Percentiles rank a stretch among this genome's conserved stretches.
phyloP scores from a whole-genome alignment of 2,797 vertebrate genomes.

The Diglossa cyanea region DNA sequence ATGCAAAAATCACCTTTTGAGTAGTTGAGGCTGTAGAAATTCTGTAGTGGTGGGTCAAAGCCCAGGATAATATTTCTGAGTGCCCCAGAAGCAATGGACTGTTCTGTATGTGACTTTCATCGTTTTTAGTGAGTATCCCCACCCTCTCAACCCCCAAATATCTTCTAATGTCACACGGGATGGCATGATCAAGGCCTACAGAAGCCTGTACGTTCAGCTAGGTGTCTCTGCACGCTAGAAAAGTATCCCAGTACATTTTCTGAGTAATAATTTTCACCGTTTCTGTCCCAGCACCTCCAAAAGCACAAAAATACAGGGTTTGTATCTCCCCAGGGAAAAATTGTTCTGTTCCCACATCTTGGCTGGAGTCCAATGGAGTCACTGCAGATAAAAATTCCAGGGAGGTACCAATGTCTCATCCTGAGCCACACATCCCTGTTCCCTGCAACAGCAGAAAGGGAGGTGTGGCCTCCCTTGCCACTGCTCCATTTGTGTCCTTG shows the following conservation, averaged over 20 bases:
- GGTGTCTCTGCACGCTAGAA: background rate
- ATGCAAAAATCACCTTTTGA: background rate
- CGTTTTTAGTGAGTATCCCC: background rate
- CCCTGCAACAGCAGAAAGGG: background rate
- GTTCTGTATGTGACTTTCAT: background rate
- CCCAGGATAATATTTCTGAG: background rate
- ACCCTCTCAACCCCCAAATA: rapidly evolving
- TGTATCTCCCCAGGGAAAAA: background rate
- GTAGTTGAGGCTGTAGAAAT: background rate
- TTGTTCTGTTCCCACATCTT: background rate
- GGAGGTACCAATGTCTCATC: background rate
- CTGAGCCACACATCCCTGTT: background rate
- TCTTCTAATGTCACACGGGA: background rate
- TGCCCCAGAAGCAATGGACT: background rate
- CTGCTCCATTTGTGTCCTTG: conserved; percentile 6
- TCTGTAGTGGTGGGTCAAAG: background rate
- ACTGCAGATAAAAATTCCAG: background rate
- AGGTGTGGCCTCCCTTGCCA: background rate
- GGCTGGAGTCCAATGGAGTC: background rate
- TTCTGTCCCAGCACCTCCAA: background rate
- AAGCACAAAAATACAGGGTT: background rate
- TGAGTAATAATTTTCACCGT: background rate
- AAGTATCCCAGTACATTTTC: background rate
- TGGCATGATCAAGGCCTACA: background rate
- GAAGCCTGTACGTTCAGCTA: background rate